phyloP scores from a whole-genome alignment of 92 coral and sea anemone species.

The Palythoa grandis region DNA sequence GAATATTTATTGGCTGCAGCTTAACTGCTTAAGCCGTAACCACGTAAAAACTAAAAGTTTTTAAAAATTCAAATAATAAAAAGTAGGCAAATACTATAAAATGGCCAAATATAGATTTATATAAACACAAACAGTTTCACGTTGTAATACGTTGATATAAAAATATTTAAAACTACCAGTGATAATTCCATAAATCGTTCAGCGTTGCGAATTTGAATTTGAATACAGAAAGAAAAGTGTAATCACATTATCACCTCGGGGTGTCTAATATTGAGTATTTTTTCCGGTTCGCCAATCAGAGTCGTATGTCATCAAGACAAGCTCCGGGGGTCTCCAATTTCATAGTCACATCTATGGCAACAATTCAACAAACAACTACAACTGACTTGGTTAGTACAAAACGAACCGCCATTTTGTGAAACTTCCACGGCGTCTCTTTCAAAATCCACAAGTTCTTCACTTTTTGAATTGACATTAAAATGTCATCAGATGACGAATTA shows the following conservation, averaged over 20 bases:
- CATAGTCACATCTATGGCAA: constrained; percentile 42
- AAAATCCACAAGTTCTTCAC: background rate
- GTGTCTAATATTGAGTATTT: background rate
- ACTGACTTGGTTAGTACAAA: background rate
- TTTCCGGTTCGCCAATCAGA: constrained; percentile 37
- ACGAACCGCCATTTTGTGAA: background rate
- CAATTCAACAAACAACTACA: constrained; percentile 12
- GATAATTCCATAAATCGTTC: too few species aligned
- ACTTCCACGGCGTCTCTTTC: background rate
- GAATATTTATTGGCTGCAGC: too few species aligned
- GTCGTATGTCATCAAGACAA: background rate
- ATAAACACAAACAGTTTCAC: too few species aligned
- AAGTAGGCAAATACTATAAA: background rate
- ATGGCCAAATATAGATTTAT: too few species aligned
- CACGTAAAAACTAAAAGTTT: background rate
- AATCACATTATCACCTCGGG: constrained; percentile 16
- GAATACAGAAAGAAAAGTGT: constrained; percentile 16
- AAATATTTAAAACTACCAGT: too few species aligned
- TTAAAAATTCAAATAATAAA: background rate
- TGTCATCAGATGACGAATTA: constrained; percentile 77
- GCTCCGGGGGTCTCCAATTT: constrained; percentile 34
- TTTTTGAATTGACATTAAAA: constrained; percentile 13
- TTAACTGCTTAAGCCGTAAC: too few species aligned
- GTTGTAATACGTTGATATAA: too few species aligned
- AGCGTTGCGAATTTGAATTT: constrained; percentile 19